A percentile compares a stretch with the other conserved stretches of the same genome.
Evolutionary conservation across 2,113 vertebrate genomes (phyloP).

Genomic region (Cheirogaleus medius): DNA sequence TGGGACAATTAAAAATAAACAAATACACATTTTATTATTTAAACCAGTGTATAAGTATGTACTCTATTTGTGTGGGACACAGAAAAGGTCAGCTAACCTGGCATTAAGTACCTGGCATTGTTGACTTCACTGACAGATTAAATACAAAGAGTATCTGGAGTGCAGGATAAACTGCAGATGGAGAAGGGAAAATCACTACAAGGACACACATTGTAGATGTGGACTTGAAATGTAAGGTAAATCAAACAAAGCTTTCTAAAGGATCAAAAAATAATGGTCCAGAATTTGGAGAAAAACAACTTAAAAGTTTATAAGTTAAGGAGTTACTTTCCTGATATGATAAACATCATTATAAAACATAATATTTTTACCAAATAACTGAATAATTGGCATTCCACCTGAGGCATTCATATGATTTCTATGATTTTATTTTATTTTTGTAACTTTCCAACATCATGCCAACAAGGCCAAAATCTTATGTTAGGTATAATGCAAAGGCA

Average conservation of each 20-base stretch:
- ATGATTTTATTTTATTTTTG: neutral
- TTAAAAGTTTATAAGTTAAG: neutral
- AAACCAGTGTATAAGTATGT: neutral
- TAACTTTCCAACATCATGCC: neutral
- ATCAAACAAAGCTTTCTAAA: neutral
- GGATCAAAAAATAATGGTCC: neutral
- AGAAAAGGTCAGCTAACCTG: neutral
- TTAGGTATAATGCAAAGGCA: neutral
- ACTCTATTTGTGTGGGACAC: neutral
- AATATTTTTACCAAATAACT: neutral
- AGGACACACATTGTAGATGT: neutral
- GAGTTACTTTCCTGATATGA: neutral
- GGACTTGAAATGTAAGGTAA: neutral
- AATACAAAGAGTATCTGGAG: neutral
- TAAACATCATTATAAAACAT: neutral
- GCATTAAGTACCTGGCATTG: neutral
- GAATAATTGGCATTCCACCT: neutral
- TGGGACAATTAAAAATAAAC: neutral
- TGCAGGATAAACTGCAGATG: neutral
- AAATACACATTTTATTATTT: neutral
- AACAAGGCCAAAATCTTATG: neutral
- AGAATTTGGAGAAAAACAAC: neutral
- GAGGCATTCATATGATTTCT: neutral
- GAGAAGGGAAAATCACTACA: neutral
- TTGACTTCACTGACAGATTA: neutral